phyloP scores from a whole-genome alignment of 1,140 invertebrate species.

The Eufriesea mexicana region DNA sequence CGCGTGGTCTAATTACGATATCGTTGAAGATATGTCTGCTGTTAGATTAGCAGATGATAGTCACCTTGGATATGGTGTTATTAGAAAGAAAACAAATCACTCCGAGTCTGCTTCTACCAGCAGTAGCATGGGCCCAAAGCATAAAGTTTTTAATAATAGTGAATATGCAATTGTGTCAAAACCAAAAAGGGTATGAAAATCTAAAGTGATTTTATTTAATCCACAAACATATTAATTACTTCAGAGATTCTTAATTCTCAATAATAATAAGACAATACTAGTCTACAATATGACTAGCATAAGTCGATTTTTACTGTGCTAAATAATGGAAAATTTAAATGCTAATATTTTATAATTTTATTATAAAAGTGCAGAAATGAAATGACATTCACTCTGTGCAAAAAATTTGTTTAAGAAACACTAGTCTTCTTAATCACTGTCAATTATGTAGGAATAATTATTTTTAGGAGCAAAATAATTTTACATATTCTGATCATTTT shows the following conservation, averaged over 20 bases:
- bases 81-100: conserved; percentile 85
- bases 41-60: conserved; percentile 89
- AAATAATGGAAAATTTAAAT: conserved; percentile 9
- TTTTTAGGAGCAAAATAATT: conserved; percentile 40
- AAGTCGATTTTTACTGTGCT: conserved; percentile 35
- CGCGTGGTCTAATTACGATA: conserved; percentile 87
- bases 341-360: conserved; percentile 39
- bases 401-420: conserved; percentile 49
- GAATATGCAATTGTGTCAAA: conserved; percentile 92
- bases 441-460: conserved; percentile 39
- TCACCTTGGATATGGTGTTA: conserved; percentile 89
- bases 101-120: conserved; percentile 79
- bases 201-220: background rate
- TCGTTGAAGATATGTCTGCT: conserved; percentile 86
- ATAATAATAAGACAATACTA: conserved; percentile 54
- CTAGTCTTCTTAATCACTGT: conserved; percentile 56
- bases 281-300: conserved; percentile 52
- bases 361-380: conserved; percentile 3
- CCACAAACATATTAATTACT: conserved; percentile 25
- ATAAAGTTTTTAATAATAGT: conserved; percentile 88
- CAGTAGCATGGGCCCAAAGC: conserved; percentile 82
- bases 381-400: conserved; percentile 36
- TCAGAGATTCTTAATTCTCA: conserved; percentile 44
- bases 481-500: conserved; percentile 18
- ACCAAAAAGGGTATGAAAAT: conserved; percentile 88